Evolutionary conservation across 2,113 vertebrate genomes (phyloP), one percentile per base, ranked within the genome.

Genomic region (Noctilio leporinus): DNA sequence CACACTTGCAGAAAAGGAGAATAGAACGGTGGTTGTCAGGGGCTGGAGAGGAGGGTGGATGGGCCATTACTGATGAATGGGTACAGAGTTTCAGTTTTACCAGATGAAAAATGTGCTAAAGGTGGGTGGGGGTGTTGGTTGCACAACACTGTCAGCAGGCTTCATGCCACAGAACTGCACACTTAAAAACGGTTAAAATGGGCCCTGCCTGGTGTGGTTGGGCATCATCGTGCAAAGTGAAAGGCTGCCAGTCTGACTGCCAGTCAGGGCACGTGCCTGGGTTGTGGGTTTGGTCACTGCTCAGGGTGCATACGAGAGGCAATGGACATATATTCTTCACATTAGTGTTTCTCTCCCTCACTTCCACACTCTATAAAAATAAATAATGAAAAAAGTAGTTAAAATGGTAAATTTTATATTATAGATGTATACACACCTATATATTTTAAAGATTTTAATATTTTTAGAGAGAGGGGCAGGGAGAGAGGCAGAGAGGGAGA

Each of bases 31-130:
- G 33, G 30, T 2, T 64, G 62, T 65, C 4, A 26, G 30, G 28
- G 11, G 35, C 0, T 3, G 10, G 1, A 2, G 40, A 0, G 16
- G 19, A n/a, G 4, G 24, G 77, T 26, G 35, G 24, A 30, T 0
- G 19, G 47, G 11, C 10, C 45, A 24, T 82, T 43, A 40, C 0
- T 53, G 4, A 55, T 78, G 57, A 33, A 35, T 22, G 57, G 33
- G 5, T 15, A 59, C 14, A 38, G 38, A 83, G 53, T 47, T 94
- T 78, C 38, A 49, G 55, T 62, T 84, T 51, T 57, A 57, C 67
- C 57, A 93, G 72, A 69, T 3, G 5, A 62, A 78, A 47, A n/a
- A 26, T 3, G 20, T 55, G 57, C 75, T 81, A 45, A 40, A 89
- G 69, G 69, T 2, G 35, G 33, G 7, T 1, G 26, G 30, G 45